Evolutionary conservation across 2,888 invertebrate genomes (phyloP).

Genomic region (Drosophila pseudotakahashii): DNA sequence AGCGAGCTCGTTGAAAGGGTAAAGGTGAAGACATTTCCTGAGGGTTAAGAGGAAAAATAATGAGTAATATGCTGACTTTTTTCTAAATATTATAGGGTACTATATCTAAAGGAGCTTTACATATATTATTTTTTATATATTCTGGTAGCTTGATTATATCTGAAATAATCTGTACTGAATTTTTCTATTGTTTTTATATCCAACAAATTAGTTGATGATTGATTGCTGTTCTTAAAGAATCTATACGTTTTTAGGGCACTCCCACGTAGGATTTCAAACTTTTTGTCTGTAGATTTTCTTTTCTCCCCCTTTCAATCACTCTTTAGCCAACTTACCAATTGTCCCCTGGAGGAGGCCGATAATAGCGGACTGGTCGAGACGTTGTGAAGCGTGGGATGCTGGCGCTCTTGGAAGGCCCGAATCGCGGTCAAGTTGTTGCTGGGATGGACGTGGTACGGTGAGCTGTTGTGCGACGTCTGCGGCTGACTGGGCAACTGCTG

Average conservation of each 20-base stretch:
- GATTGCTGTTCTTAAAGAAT: background rate
- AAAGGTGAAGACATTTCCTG: conserved; percentile 84
- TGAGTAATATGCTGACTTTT: background rate
- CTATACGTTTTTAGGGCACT: background rate
- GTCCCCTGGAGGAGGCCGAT: conserved; percentile 78
- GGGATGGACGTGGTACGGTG: conserved; percentile 91
- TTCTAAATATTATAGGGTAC: too few species aligned
- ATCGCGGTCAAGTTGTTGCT: conserved; percentile 87
- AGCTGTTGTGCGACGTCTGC: conserved; percentile 84
- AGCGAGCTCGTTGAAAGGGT: conserved; percentile 73
- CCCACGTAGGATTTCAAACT: background rate
- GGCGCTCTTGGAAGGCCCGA: conserved; percentile 86
- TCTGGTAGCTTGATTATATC: too few species aligned
- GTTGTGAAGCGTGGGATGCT: conserved; percentile 79
- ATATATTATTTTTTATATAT: too few species aligned
- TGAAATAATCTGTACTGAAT: too few species aligned
- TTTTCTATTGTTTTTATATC: too few species aligned
- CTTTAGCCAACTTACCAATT: conserved; percentile 65
- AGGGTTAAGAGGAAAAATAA: background rate
- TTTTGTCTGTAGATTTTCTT: background rate
- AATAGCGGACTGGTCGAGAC: conserved; percentile 83
- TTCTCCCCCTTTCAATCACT: background rate
- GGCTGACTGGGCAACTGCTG: conserved; percentile 58
- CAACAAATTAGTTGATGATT: too few species aligned
- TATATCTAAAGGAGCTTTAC: too few species aligned